Evolutionary conservation across 1,140 invertebrate genomes (phyloP).

Genomic region (Panagrolaimus sp.): DNA sequence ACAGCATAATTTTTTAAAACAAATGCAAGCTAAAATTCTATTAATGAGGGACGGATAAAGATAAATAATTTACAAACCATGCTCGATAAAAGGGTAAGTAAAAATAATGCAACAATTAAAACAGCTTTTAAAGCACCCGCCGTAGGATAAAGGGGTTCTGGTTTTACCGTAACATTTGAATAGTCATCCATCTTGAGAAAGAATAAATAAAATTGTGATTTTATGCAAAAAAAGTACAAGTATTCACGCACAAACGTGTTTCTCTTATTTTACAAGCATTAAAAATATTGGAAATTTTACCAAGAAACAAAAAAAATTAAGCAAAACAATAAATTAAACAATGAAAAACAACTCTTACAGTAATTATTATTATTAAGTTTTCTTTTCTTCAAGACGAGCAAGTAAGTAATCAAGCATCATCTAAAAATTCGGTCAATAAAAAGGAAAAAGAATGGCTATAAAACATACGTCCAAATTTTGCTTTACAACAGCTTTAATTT

Average conservation of each 20-base stretch:
- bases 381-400: not conserved
- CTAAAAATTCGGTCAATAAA: not conserved
- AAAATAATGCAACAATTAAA: slow-evolving; percentile 47
- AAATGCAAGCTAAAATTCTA: slow-evolving; percentile 25
- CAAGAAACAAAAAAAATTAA: not conserved
- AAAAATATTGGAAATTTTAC: not conserved
- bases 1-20: slow-evolving; percentile 29
- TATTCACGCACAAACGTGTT: not conserved
- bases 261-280: not conserved
- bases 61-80: slow-evolving; percentile 33
- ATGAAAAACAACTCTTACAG: not conserved
- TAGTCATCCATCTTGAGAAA: not conserved
- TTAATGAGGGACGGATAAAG: not conserved
- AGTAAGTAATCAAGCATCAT: not conserved
- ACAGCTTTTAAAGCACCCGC: slow-evolving; percentile 47
- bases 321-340: not conserved
- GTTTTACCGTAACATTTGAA: not conserved
- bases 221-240: not conserved
- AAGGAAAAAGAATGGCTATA: not conserved
- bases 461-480: slow-evolving; percentile 5
- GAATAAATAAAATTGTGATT: not conserved
- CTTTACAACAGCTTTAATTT: not conserved
- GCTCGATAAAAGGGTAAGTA: slow-evolving; percentile 48
- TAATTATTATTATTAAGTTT: not conserved
- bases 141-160: slow-evolving; percentile 18